phyloP scores from a whole-genome alignment of 1,140 invertebrate genomes.

The Pseudomyrmex gracilis region DNA sequence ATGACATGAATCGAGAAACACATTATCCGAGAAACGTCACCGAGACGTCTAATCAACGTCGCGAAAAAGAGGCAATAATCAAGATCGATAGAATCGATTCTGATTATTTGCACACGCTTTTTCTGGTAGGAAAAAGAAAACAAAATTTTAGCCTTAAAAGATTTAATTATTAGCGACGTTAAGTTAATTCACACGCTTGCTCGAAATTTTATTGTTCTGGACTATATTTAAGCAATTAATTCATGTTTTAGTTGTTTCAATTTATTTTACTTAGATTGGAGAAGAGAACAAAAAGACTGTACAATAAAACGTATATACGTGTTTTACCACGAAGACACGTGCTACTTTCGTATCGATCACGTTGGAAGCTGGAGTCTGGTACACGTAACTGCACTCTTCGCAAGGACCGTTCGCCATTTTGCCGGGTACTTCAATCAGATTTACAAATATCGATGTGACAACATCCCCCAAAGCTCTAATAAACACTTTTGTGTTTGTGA shows the following conservation, averaged over 20 bases:
- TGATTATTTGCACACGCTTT: too few species aligned
- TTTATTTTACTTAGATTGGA: not conserved
- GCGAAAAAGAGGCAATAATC: too few species aligned
- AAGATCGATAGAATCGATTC: too few species aligned
- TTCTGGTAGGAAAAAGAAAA: too few species aligned
- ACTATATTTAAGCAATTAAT: too few species aligned
- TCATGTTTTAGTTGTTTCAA: not conserved
- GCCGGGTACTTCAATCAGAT: conserved; percentile 47
- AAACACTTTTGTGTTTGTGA: conserved; percentile 46
- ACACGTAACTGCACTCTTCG: conserved; percentile 58
- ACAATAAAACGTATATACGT: conserved; percentile 41
- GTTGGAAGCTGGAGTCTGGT: conserved; percentile 34
- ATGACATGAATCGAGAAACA: too few species aligned
- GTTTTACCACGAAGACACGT: conserved; percentile 15
- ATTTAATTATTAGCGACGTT: too few species aligned
- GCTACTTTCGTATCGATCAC: conserved; percentile 54
- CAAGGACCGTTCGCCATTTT: conserved; percentile 45
- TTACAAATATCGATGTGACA: conserved; percentile 58
- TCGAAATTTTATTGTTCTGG: too few species aligned
- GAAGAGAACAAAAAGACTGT: conserved; percentile 11
- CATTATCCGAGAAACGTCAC: too few species aligned
- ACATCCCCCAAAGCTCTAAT: conserved; percentile 57
- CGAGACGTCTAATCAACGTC: too few species aligned
- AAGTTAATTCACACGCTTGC: too few species aligned
- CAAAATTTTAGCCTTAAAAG: too few species aligned